These are phyloP conservation scores for Pelecanoides urinatrix DNA, from an alignment of 2,113 vertebrate genomes.

Conservation along the genomic window DNA sequence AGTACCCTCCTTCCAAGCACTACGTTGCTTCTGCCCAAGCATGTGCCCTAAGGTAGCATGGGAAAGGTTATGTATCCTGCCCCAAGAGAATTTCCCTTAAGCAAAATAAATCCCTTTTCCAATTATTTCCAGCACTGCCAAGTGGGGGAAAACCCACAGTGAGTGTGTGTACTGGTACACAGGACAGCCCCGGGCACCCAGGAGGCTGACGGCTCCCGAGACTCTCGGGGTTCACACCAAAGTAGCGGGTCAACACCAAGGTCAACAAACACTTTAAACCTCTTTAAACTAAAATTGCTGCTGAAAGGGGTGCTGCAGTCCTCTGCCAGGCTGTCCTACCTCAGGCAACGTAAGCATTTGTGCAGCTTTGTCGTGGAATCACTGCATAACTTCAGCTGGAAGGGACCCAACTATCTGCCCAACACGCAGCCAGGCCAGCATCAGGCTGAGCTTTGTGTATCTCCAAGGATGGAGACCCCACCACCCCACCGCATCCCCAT, in stretches of 20 bases:
- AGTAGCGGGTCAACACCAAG: too few species aligned
- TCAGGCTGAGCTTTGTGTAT: neutral
- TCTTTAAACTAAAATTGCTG: neutral
- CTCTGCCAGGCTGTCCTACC: neutral
- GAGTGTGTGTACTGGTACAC: too few species aligned
- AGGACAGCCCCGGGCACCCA: neutral
- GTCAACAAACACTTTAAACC: neutral
- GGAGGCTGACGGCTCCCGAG: neutral
- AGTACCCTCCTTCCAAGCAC: neutral
- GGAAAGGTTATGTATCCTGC: neutral
- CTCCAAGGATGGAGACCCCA: neutral
- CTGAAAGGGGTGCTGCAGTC: neutral
- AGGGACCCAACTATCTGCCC: neutral
- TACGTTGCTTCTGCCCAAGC: neutral
- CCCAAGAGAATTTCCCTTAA: neutral
- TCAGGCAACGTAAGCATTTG: accelerated
- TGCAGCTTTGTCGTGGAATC: neutral
- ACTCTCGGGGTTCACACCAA: accelerated
- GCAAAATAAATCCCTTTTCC: neutral
- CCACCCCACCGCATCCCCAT: neutral
- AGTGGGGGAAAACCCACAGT: neutral
- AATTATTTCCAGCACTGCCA: neutral
- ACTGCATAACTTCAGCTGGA: neutral
- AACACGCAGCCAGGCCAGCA: accelerated
- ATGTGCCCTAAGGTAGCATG: neutral